These are phyloP conservation scores for Theonella swinhoei DNA, from an alignment of 37 sponge, comb jelly and placozoan species.

Conservation along the genomic window DNA sequence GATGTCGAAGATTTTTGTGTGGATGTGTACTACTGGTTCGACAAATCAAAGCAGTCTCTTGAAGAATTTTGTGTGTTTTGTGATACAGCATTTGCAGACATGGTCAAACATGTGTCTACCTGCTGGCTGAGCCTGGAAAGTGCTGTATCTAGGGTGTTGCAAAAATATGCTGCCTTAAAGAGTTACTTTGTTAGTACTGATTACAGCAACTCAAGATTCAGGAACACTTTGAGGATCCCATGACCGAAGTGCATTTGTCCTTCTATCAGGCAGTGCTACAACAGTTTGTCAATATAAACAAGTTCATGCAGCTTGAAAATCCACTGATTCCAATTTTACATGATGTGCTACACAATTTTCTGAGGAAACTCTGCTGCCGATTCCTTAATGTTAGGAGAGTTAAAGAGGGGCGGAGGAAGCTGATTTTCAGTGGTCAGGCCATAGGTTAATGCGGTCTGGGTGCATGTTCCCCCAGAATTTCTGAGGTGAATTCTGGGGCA, in stretches of 20 bases:
- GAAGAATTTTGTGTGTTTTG: slow-evolving; percentile 58
- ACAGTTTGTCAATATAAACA: slow-evolving; percentile 12
- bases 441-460: no score
- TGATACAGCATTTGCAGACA: slow-evolving; percentile 40
- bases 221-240: slow-evolving; percentile 24
- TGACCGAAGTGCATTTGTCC: slow-evolving; percentile 42
- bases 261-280: slow-evolving; percentile 41
- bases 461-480: no score
- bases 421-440: no score
- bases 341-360: slow-evolving; percentile 18
- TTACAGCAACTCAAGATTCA: slow-evolving; percentile 16
- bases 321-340: slow-evolving; percentile 22
- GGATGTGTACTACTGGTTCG: slow-evolving; percentile 62
- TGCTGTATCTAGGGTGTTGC: slow-evolving; percentile 29
- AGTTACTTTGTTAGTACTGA: slow-evolving; percentile 18
- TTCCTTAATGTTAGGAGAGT: slow-evolving; percentile 19
- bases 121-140: slow-evolving; percentile 50
- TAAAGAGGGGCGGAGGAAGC: background rate
- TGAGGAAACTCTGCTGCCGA: slow-evolving; percentile 25
- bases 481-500: no score
- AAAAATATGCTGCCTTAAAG: slow-evolving; percentile 15
- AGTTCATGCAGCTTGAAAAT: slow-evolving; percentile 27
- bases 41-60: slow-evolving; percentile 41
- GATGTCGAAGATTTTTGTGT: slow-evolving; percentile 55
- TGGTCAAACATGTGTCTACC: slow-evolving; percentile 41